Conservation (phyloP, 1,140 invertebrate genomes). For the Drosophila serrata region DNA sequence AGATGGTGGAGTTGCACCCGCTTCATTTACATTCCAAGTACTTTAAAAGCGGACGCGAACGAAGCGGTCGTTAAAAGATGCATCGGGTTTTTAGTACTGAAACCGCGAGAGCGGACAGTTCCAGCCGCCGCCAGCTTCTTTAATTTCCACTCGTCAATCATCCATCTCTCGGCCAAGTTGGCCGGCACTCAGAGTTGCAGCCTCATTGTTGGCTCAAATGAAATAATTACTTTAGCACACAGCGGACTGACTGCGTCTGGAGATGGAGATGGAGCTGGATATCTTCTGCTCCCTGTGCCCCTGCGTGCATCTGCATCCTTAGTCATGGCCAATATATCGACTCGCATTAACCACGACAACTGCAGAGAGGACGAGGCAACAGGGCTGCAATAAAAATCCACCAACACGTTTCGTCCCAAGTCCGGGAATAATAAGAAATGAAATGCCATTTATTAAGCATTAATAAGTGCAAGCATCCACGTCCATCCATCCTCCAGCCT, state of each 20-base stretch:
- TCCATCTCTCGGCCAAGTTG: constrained; percentile 65
- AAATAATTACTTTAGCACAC: constrained; percentile 83
- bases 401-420: constrained; percentile 72
- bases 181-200: constrained; percentile 70
- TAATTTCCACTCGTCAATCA: constrained; percentile 82
- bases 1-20: constrained; percentile 57
- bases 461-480: constrained; percentile 82
- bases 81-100: constrained; percentile 51
- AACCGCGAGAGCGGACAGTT: constrained; percentile 43
- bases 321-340: constrained; percentile 83
- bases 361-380: constrained; percentile 10
- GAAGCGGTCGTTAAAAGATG: constrained; percentile 70
- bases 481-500: constrained; percentile 66
- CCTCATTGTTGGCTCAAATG: constrained; percentile 84
- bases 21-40: constrained; percentile 82
- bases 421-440: constrained; percentile 84
- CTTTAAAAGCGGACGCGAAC: constrained; percentile 68
- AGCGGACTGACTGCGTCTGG: constrained; percentile 53
- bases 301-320: constrained; percentile 67
- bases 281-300: constrained; percentile 16
- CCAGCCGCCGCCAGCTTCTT: constrained; percentile 72
- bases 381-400: constrained; percentile 74
- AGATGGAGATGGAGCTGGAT: constrained; percentile 8
- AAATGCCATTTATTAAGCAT: constrained; percentile 85
- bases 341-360: constrained; percentile 75